Evolutionary conservation across 1,140 invertebrate genomes (phyloP), one percentile per base, ranked within the genome.

Genomic region (Eupristina koningsbergeri): DNA sequence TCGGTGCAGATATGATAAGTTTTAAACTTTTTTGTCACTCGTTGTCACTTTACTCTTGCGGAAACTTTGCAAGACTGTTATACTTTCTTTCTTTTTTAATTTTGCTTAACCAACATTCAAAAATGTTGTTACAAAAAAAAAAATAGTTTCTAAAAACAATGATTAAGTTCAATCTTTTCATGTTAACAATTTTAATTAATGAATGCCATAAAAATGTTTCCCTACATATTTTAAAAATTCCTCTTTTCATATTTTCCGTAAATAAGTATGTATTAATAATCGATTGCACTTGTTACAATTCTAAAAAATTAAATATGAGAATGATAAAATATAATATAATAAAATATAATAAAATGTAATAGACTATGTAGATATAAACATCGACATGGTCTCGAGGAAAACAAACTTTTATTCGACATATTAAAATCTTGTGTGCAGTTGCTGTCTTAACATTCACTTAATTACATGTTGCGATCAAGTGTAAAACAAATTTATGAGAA

Each of bases 141-240:
- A 71, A 71, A 9, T 36, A 41, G 19, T 8, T 15, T 58, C 1
- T 29, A 53, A 61, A 61, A 77, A 58, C 36, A 41, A 63, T 63
- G 53, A 63, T 67, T 47, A 79, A 47, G 9, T 47, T n/a, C 11
- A 67, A 64, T 47, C 39, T 17, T 9, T 58, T 39, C 8, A 3
- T 22, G 50, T 41, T 58, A 76, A 6, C 34, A 50, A 34, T 39
- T 77, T 79, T 79, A 67, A 79, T 79, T 41, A 67, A 79, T 39
- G 77, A 79, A 34, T 15, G 77, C 26, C n/a, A 11, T 41, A 67
- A 79, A 67, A 67, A 41, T 31, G 63, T 36, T 63, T 6, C 58
- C 7, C 6, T 64, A 67, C 29, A 67, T 63, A 39, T 79, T 41
- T 31, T n/a, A 53, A 19, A 26, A 61, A 34, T 61, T 77, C 11